Evolutionary conservation across 2,888 invertebrate species (phyloP), one percentile per base, ranked within the genome.

Genomic region (Cerastis rubricosa): DNA sequence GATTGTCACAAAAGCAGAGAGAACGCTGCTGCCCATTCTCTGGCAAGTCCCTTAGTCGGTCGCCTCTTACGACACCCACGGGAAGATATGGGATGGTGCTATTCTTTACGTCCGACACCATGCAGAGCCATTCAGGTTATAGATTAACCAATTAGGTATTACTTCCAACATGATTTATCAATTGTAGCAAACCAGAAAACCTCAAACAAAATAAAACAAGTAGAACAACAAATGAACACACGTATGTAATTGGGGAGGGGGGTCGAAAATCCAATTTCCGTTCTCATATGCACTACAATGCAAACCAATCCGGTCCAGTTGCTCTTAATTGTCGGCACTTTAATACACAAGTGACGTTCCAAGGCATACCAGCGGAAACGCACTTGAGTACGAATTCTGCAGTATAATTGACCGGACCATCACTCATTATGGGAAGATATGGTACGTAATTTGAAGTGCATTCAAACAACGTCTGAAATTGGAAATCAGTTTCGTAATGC

Each of bases 261-360:
- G 54, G 71, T 63, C 59, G 40, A 59, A 74, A 87, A 88, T 89
- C 87, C 88, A 92, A 91, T 92, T 90, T 91, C 91, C 91, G 90
- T 74, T 90, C 81, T 85, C 85, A 87, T 88, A 89, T 77, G 68
- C 73, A 74, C n/a, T 65, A 71, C 71, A 83, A 83, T 76, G 29
- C 90, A 89, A 89, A 85, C 83, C 87, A 88, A 81, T 83, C 80
- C 75, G 79, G 83, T 86, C 84, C 87, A 87, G 84, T 88, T 87
- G 85, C 84, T 87, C 80, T 87, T 83, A 88, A 86, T 89, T 85
- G 80, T 85, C 66, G 76, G 80, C 73, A 67, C 40, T 73, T 77
- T 77, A 85, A 75, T 76, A 83, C 76, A 74, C 73, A 74, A 81
- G 79, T 75, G 72, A 73, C 64, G 73, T 68, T 71, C 63, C 69